phyloP scores from a whole-genome alignment of 2,113 vertebrate species.

The Myrmecobius fasciatus region DNA sequence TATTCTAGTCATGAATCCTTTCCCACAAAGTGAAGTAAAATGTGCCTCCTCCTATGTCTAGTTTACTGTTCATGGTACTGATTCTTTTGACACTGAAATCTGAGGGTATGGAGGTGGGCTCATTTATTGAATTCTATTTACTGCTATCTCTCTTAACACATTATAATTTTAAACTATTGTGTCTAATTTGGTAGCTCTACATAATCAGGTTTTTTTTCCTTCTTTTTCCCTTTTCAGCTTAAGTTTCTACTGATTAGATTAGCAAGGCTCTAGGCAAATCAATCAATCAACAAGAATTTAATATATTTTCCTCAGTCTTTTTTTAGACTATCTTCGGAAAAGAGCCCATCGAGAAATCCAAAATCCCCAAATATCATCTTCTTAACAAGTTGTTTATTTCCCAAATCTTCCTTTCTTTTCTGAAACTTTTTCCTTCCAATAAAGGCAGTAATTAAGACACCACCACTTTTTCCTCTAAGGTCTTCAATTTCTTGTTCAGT shows the following conservation, averaged over 20 bases:
- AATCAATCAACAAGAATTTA: background rate
- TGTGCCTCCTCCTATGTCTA: background rate
- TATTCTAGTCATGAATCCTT: background rate
- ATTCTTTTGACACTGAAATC: background rate
- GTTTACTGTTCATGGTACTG: background rate
- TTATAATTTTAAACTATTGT: background rate
- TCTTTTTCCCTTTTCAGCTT: background rate
- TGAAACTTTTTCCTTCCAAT: background rate
- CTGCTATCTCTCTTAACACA: background rate
- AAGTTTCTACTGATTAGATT: background rate
- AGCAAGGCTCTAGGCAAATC: background rate
- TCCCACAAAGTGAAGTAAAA: background rate
- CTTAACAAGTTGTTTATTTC: background rate
- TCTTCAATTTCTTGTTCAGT: background rate
- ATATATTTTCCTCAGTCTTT: background rate
- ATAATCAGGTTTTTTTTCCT: background rate
- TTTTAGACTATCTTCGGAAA: background rate
- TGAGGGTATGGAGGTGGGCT: background rate
- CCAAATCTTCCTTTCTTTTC: background rate
- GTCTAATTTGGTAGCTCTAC: background rate
- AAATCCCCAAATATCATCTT: background rate
- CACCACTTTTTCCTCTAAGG: background rate
- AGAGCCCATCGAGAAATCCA: background rate
- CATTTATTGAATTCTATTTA: background rate
- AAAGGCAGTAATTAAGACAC: background rate